phyloP scores from a whole-genome alignment of 2,888 invertebrate species.

The Noctua janthina region DNA sequence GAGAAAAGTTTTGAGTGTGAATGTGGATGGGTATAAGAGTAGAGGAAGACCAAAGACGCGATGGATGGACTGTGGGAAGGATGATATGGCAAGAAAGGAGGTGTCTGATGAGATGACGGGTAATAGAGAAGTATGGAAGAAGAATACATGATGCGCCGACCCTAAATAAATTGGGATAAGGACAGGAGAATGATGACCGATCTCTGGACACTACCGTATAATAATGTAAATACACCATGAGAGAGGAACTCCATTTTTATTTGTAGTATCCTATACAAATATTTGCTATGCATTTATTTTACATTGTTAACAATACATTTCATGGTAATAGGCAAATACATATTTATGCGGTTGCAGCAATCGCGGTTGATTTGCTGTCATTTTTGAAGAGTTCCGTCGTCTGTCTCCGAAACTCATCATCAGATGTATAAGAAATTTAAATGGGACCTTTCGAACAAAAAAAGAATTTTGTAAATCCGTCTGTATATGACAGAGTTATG shows the following conservation, averaged over 20 bases:
- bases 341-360: too few species aligned
- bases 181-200: background rate
- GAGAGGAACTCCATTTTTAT: background rate
- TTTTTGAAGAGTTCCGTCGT: too few species aligned
- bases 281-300: too few species aligned
- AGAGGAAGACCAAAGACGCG: background rate
- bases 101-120: background rate
- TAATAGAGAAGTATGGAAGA: background rate
- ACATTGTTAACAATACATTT: too few species aligned
- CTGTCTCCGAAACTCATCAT: too few species aligned
- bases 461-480: too few species aligned
- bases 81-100: background rate
- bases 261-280: too few species aligned
- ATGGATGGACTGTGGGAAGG: background rate
- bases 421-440: too few species aligned
- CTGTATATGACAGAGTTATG: too few species aligned
- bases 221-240: background rate
- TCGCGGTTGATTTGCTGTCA: too few species aligned
- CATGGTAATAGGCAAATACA: too few species aligned
- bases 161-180: background rate
- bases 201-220: background rate
- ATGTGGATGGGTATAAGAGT: background rate
- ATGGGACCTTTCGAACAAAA: too few species aligned
- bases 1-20: background rate
- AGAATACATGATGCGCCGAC: background rate